Conservation (phyloP, 2,113 vertebrate species). For the Paedocypris sp. region DNA sequence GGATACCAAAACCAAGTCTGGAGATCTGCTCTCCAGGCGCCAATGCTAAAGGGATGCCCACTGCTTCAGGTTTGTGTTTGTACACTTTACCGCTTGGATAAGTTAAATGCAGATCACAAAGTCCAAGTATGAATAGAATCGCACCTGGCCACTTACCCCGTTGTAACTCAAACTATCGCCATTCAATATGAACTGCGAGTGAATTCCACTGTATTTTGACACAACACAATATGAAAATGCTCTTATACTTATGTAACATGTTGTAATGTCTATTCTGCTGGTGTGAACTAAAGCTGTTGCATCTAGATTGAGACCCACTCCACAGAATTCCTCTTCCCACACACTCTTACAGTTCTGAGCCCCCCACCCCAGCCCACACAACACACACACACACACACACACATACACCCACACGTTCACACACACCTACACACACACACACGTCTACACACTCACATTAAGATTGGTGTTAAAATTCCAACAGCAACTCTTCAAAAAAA, state of each 20-base stretch:
- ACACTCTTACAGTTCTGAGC: slow-evolving; percentile 7
- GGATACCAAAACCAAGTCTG: no score
- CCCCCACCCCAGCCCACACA: neutral
- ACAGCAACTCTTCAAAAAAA: slow-evolving; percentile 3
- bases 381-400: slow-evolving; percentile 20
- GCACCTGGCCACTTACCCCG: no score
- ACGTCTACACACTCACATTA: slow-evolving; percentile 19
- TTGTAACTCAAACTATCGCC: no score
- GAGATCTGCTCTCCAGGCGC: no score
- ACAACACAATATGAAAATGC: neutral
- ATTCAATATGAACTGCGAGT: no score
- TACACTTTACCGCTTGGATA: no score
- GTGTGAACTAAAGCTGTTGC: slow-evolving; percentile 4
- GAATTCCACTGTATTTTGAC: neutral
- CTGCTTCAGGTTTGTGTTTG: no score
- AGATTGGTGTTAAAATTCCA: neutral
- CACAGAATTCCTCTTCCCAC: slow-evolving; percentile 10
- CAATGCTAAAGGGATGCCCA: no score
- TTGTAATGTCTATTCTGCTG: slow-evolving; percentile 16
- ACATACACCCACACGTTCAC: slow-evolving; percentile 22
- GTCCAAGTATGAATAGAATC: no score
- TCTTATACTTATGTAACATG: slow-evolving; percentile 14
- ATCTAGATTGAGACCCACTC: slow-evolving; percentile 18
- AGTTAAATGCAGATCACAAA: no score
- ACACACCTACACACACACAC: slow-evolving; percentile 15